Conservation (phyloP, 2,888 invertebrate species). For the Erpobdella octoculata region DNA sequence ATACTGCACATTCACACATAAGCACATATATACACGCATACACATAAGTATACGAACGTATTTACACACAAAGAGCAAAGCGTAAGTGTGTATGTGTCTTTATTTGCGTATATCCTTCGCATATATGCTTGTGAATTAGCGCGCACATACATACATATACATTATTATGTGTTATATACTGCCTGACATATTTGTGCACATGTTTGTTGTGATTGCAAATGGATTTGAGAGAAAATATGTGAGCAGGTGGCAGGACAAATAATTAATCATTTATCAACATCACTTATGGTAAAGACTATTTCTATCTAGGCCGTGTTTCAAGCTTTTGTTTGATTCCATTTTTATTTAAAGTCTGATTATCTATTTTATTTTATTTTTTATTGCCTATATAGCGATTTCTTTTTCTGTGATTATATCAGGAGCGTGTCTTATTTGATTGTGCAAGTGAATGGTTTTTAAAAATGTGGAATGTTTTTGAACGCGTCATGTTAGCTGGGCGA, state of each 20-base stretch:
- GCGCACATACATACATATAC: neutral
- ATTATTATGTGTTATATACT: neutral
- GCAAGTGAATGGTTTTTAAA: no score
- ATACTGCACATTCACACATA: neutral
- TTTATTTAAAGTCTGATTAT: no score
- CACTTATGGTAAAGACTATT: neutral
- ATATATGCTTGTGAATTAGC: neutral
- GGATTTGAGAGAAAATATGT: slow-evolving; percentile 15
- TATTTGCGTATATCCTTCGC: neutral
- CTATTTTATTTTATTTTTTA: no score
- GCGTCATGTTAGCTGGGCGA: no score
- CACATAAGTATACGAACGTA: neutral
- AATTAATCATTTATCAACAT: slow-evolving; percentile 19
- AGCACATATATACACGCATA: neutral
- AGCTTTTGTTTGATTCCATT: no score
- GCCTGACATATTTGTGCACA: no score
- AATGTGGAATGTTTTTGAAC: no score
- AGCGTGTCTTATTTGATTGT: no score
- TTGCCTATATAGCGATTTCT: no score
- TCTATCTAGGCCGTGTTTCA: no score
- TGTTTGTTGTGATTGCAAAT: slow-evolving; percentile 4
- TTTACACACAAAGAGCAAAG: no score
- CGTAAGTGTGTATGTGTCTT: neutral
- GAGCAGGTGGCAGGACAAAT: slow-evolving; percentile 15
- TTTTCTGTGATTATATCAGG: no score